Conservation (phyloP, 2,113 vertebrate genomes). For the Erpornis zantholeuca region DNA sequence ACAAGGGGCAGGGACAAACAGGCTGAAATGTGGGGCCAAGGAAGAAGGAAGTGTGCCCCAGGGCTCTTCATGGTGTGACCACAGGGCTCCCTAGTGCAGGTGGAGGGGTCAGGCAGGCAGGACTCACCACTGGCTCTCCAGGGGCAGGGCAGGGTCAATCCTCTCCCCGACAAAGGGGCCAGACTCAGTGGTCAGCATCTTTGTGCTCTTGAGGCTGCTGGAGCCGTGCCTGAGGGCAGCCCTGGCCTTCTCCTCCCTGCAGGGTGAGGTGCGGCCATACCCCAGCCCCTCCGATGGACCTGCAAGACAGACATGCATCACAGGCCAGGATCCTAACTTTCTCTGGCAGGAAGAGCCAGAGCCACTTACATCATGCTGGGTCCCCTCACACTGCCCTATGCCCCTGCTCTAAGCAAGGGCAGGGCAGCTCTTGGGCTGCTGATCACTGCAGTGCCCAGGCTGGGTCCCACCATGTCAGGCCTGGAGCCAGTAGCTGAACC, state of each 20-base stretch:
- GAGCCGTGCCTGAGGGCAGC: slow-evolving; percentile 83
- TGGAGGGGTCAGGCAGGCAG: neutral
- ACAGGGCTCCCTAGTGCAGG: neutral
- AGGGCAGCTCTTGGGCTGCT: neutral
- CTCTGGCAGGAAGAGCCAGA: neutral
- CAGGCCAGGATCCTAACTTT: neutral
- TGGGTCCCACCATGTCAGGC: fast-evolving
- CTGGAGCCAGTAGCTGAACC: neutral
- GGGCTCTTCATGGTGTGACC: neutral
- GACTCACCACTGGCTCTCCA: slow-evolving; percentile 98
- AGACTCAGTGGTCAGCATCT: slow-evolving; percentile 81
- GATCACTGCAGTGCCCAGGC: neutral
- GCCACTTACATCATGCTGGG: neutral
- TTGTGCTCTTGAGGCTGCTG: slow-evolving; percentile 84
- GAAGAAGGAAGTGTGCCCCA: neutral
- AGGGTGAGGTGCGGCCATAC: slow-evolving; percentile 83
- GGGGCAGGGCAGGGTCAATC: slow-evolving; percentile 87
- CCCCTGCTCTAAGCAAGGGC: neutral
- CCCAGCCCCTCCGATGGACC: slow-evolving; percentile 87
- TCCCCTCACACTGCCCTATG: neutral
- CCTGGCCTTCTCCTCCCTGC: slow-evolving; percentile 85
- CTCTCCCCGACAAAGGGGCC: slow-evolving; percentile 84
- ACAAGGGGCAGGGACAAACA: neutral
- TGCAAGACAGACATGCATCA: slow-evolving; percentile 48
- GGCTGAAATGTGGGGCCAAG: neutral